A percentile compares a stretch with the other conserved stretches of the same genome.
These are phyloP conservation scores for Drymodes brunneopygia DNA, from an alignment of 2,113 vertebrate genomes.

Conservation along the genomic window DNA sequence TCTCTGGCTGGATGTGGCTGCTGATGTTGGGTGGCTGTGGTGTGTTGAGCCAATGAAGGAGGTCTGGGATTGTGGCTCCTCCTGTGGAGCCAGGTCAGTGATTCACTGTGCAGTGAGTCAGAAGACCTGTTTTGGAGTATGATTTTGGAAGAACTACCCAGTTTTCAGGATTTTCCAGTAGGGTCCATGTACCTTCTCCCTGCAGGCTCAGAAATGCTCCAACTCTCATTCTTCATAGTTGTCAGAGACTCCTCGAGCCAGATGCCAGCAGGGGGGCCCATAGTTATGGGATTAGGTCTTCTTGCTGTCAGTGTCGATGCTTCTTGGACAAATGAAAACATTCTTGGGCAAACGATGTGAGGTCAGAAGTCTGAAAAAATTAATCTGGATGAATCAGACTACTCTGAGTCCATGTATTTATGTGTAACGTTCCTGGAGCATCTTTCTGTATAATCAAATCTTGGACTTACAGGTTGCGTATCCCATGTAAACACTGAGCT, in stretches of 20 bases:
- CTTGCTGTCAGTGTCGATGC: not conserved
- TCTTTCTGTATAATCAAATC: not conserved
- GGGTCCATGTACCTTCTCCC: not conserved
- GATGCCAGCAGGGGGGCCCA: not conserved
- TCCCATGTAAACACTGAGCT: not conserved
- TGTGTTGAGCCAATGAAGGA: not conserved
- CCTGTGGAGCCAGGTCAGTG: not conserved
- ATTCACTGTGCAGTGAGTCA: not conserved
- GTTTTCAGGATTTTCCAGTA: not conserved
- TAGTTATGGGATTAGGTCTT: not conserved
- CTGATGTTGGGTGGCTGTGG: not conserved
- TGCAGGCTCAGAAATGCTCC: not conserved
- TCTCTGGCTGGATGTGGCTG: not conserved
- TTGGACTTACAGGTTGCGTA: not conserved
- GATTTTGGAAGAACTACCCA: not conserved
- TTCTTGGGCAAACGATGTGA: not conserved
- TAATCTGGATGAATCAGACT: not conserved
- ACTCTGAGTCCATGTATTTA: not conserved
- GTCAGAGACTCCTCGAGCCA: not conserved
- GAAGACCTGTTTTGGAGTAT: not conserved
- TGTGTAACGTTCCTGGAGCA: not conserved
- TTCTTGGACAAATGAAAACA: not conserved
- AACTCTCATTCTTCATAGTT: not conserved
- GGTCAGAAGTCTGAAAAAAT: not conserved
- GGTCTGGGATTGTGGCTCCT: not conserved